Percentiles rank a stretch among this genome's conserved stretches.
Evolutionary conservation across 1,140 invertebrate genomes (phyloP).

Genomic region (Adoxophyes honmai): DNA sequence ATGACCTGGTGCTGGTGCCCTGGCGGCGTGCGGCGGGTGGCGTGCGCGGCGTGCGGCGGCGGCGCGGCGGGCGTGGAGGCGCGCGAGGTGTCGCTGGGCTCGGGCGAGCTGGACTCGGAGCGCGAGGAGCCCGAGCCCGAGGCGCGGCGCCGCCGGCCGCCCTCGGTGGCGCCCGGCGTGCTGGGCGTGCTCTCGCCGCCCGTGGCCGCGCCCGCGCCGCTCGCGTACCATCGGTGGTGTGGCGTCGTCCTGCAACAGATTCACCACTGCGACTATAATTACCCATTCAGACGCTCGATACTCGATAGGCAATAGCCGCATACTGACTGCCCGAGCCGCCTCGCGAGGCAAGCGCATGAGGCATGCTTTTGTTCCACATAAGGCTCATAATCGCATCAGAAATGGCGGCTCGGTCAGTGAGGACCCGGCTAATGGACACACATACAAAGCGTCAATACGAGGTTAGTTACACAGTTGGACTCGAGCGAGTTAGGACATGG

Average conservation of each 20-base stretch:
- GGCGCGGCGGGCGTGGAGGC: slow-evolving; percentile 57
- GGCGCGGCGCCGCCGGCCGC: slow-evolving; percentile 45
- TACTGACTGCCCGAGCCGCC: too few relatives aligned
- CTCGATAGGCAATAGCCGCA: too few relatives aligned
- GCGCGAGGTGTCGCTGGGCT: slow-evolving; percentile 63
- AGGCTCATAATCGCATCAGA: too few relatives aligned
- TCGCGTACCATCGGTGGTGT: slow-evolving; percentile 61
- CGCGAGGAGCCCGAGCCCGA: slow-evolving; percentile 62
- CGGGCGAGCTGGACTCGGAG: slow-evolving; percentile 59
- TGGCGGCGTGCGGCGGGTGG: slow-evolving; percentile 48
- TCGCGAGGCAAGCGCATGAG: too few relatives aligned
- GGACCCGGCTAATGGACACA: too few relatives aligned
- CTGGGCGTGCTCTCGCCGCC: slow-evolving; percentile 64
- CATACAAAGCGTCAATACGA: neutral
- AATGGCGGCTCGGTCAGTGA: too few relatives aligned
- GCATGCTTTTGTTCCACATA: too few relatives aligned
- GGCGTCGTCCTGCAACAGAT: slow-evolving; percentile 46
- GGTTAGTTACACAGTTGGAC: slow-evolving; percentile 4
- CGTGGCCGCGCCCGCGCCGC: slow-evolving; percentile 32
- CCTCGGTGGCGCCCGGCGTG: slow-evolving; percentile 56
- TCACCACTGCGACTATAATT: slow-evolving; percentile 9
- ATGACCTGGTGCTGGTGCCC: slow-evolving; percentile 48
- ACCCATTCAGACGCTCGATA: neutral
- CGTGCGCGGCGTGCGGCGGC: slow-evolving; percentile 40
- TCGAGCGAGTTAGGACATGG: neutral